phyloP scores from a whole-genome alignment of 2,888 invertebrate genomes.

The Lycia hirtaria region DNA sequence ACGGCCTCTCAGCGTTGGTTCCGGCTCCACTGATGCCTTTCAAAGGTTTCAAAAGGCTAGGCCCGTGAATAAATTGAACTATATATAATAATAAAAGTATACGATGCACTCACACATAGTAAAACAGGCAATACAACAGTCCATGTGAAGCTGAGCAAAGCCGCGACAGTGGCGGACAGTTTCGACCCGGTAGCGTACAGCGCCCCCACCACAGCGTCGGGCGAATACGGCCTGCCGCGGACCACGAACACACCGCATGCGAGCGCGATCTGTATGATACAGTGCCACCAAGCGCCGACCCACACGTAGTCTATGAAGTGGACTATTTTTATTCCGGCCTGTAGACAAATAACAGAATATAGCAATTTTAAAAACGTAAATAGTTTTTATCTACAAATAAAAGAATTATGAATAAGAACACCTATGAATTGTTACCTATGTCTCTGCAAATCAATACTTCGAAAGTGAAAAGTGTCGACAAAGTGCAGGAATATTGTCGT shows the following conservation, averaged over 20 bases:
- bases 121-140: conserved; percentile 94
- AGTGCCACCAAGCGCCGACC: conserved; percentile 95
- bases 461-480: no score
- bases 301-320: conserved; percentile 94
- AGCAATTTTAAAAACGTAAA: not conserved
- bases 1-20: no score
- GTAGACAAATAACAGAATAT: conserved; percentile 22
- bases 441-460: no score
- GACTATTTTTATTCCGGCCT: conserved; percentile 92
- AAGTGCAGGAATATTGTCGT: no score
- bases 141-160: conserved; percentile 93
- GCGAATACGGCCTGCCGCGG: conserved; percentile 93
- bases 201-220: conserved; percentile 87
- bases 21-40: no score
- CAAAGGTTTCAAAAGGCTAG: no score
- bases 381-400: no score
- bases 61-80: no score
- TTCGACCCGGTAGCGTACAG: conserved; percentile 67
- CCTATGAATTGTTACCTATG: no score
- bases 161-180: conserved; percentile 82
- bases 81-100: no score
- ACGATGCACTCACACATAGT: conserved; percentile 87
- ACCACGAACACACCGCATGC: conserved; percentile 94
- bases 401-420: no score
- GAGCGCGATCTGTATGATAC: conserved; percentile 90